phyloP scores from a whole-genome alignment of 2,797 vertebrate genomes.

The Liasis olivaceus region DNA sequence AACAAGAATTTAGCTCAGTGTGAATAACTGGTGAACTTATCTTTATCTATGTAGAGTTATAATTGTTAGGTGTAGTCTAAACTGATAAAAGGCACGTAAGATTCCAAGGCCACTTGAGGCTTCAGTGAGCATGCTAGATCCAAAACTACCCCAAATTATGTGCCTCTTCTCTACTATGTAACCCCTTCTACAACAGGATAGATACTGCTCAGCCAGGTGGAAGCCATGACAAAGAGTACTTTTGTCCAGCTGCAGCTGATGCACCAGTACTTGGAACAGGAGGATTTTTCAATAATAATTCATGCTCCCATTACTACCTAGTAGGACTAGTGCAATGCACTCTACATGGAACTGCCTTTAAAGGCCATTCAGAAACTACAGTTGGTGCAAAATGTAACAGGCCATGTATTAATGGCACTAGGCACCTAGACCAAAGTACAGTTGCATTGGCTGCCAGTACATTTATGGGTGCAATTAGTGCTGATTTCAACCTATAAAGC shows the following conservation, averaged over 20 bases:
- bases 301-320: neutral
- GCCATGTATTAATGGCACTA: neutral
- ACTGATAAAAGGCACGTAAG: neutral
- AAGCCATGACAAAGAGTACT: neutral
- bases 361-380: neutral
- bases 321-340: neutral
- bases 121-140: neutral
- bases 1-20: neutral
- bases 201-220: neutral
- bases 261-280: neutral
- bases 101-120: neutral
- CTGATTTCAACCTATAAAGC: neutral
- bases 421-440: neutral
- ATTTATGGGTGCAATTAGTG: conserved; percentile 1
- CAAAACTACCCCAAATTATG: neutral
- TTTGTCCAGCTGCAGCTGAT: neutral
- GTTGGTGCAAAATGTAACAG: neutral
- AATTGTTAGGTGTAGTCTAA: neutral
- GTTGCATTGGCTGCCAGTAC: neutral
- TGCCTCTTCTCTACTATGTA: neutral
- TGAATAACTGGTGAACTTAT: neutral
- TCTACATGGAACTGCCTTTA: neutral
- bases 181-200: neutral
- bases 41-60: neutral
- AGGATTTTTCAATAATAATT: neutral